Evolutionary conservation across 1,140 invertebrate species (phyloP), one percentile per base, ranked within the genome.

Genomic region (Eciton burchellii): DNA sequence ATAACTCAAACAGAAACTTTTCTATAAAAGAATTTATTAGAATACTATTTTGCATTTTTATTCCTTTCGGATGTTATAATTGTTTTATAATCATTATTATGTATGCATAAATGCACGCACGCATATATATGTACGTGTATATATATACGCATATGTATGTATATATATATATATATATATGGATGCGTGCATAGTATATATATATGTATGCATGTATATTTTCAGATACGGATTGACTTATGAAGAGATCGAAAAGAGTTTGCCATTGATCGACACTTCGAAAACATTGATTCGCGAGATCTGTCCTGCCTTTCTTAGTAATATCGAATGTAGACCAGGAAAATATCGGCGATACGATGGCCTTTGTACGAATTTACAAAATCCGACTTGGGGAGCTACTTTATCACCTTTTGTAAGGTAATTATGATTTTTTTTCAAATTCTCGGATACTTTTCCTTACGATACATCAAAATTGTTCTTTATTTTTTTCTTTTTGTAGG

Each of bases 341-440:
- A 98, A 98, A 89, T 99, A 98, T 92, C 95, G 98, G 2, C 95
- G 98, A 6, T 96, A 97, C 71, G 98, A 99, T 92, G 98, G 98
- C 0, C 96, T 98, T 9, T 99, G 98, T 93, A 99, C 98, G 81
- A 99, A 99, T 91, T 94, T 99, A 52, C 95, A 97, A 57, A 96
- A 99, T 94, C 98, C 98, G 0, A 97, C 97, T 0, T 99, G 98
- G 98, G 98, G 98, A 0, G 96, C 97, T n/a, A 95, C 96, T 0
- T 96, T 97, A 89, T 96, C 97, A 12, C 97, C 98, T 1, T 98
- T 98, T 93, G 96, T 96, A 83, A 96, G 97, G 96, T 97, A 94
- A 91, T 11, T 14, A 52, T 19, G n/a, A 43, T 74, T 35, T 21
- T 76, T 21, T 76, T 29, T 14, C 9, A 11, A 14, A 54, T 26